Percentiles rank a stretch among this genome's conserved stretches.
These are phyloP conservation scores for Falcunculus frontatus DNA, from an alignment of 2,113 vertebrate species.

Conservation along the genomic window DNA sequence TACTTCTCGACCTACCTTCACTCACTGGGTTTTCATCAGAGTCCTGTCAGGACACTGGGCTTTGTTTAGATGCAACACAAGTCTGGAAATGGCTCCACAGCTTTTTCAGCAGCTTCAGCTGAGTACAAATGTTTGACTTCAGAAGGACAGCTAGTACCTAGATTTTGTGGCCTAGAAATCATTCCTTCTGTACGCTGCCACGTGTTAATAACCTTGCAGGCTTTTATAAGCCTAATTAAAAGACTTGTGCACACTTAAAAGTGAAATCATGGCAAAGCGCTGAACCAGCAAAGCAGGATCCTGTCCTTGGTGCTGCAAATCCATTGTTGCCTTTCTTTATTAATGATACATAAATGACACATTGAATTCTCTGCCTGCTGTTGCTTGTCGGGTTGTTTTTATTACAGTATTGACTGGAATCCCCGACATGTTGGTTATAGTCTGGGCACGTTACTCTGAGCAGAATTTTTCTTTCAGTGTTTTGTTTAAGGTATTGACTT, in stretches of 20 bases:
- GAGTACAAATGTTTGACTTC: not conserved
- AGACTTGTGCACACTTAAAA: not conserved
- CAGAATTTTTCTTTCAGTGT: not conserved
- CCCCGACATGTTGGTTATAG: not conserved
- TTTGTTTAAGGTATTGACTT: slow-evolving; percentile 7
- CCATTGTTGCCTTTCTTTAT: not conserved
- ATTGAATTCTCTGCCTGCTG: not conserved
- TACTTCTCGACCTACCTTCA: not conserved
- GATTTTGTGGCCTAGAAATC: not conserved
- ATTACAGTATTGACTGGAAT: not conserved
- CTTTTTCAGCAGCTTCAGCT: slow-evolving; percentile 1
- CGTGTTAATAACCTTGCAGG: not conserved
- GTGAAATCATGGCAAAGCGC: not conserved
- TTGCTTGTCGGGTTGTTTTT: not conserved
- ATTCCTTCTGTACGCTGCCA: not conserved
- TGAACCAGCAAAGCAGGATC: not conserved
- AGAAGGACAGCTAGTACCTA: not conserved
- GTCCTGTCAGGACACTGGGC: not conserved
- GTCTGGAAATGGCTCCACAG: slow-evolving; percentile 9
- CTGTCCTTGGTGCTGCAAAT: not conserved
- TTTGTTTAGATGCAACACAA: not conserved
- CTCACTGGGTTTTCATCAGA: not conserved
- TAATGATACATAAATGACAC: not conserved
- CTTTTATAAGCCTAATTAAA: not conserved
- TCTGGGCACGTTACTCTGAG: not conserved